Conservation (phyloP, 2,113 vertebrate species). For the Chlorocebus sabaeus region DNA sequence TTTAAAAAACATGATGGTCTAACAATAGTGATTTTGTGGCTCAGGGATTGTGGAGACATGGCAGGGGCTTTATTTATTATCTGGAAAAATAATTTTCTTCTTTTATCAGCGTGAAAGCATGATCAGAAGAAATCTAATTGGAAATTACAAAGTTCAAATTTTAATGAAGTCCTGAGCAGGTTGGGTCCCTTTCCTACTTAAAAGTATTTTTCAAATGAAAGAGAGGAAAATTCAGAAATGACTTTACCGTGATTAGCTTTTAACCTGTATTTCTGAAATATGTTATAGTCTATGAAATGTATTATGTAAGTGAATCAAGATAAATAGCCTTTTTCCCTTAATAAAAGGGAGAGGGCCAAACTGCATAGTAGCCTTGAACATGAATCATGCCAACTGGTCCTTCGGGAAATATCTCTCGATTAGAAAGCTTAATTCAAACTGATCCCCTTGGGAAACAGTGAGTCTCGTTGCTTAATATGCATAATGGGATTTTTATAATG, state of each 20-base stretch:
- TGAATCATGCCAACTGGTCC: background rate
- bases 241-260: background rate
- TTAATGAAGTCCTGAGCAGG: background rate
- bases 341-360: background rate
- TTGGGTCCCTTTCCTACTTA: background rate
- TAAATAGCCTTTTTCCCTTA: constrained; percentile 30
- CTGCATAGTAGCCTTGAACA: background rate
- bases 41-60: background rate
- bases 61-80: background rate
- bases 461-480: background rate
- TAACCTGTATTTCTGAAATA: constrained; percentile 29
- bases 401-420: background rate
- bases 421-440: constrained; percentile 23
- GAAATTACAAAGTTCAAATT: background rate
- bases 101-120: background rate
- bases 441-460: background rate
- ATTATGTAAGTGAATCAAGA: constrained; percentile 42
- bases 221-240: background rate
- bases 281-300: background rate
- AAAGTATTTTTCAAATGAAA: constrained; percentile 28
- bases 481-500: background rate
- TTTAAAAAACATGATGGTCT: background rate
- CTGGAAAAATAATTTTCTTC: background rate
- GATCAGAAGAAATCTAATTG: constrained; percentile 44
- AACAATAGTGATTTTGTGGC: background rate